Conservation (phyloP, 2,888 invertebrate species). For the Microplitis deprimator region DNA sequence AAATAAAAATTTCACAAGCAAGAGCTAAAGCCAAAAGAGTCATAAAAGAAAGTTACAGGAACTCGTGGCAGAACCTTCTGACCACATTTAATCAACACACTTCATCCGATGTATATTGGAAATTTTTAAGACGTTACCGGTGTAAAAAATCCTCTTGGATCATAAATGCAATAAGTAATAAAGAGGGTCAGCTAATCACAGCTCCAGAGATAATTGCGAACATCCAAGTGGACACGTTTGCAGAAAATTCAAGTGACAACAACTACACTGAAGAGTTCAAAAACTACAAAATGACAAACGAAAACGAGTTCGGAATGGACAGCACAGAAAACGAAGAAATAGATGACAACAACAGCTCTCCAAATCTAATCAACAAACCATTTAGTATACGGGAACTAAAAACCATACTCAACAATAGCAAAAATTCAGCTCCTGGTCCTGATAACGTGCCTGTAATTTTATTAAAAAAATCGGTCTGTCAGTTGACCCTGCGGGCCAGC, state of each 20-base stretch:
- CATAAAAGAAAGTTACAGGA: constrained; percentile 27
- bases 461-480: no score
- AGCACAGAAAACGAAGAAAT: not conserved
- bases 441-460: constrained; percentile 41
- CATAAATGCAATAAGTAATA: not conserved
- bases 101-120: not conserved
- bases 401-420: constrained; percentile 6
- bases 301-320: constrained; percentile 4
- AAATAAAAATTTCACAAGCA: not conserved
- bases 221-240: constrained; percentile 13
- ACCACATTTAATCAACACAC: not conserved
- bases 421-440: constrained; percentile 41
- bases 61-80: constrained; percentile 33
- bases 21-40: constrained; percentile 3
- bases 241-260: not conserved
- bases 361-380: not conserved
- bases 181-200: not conserved
- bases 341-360: not conserved
- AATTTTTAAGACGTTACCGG: constrained; percentile 26
- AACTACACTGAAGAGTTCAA: not conserved
- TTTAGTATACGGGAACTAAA: constrained; percentile 21
- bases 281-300: not conserved
- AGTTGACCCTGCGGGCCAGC: no score
- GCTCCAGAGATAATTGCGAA: not conserved
- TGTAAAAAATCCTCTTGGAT: constrained; percentile 23